phyloP scores from a whole-genome alignment of 2,113 vertebrate genomes.

The Ovis aries region DNA sequence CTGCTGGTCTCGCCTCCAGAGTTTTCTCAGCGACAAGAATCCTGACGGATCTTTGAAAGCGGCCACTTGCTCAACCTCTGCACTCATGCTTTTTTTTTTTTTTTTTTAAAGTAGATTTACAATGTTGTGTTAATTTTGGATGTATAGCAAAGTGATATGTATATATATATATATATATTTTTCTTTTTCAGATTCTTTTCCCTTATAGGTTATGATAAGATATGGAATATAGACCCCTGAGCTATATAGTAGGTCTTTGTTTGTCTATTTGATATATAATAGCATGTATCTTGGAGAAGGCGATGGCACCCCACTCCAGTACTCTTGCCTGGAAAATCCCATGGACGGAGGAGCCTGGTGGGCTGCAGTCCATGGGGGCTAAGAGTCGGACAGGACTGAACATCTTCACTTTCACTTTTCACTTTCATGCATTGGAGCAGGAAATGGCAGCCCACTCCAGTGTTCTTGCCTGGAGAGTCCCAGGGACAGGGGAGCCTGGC shows the following conservation, averaged over 20 bases:
- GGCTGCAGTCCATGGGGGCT: too few relatives aligned
- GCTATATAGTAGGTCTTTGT: not conserved
- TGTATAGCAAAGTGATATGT: not conserved
- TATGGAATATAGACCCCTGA: not conserved
- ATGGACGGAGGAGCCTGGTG: too few relatives aligned
- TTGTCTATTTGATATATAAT: not conserved
- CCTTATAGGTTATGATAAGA: not conserved
- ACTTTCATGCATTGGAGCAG: too few relatives aligned
- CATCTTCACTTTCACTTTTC: too few relatives aligned
- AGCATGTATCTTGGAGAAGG: not conserved
- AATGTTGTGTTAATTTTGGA: not conserved
- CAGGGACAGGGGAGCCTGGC: too few relatives aligned
- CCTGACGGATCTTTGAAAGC: not conserved
- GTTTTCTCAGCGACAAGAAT: not conserved
- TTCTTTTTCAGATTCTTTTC: not conserved
- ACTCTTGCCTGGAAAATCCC: too few relatives aligned
- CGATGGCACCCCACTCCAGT: too few relatives aligned
- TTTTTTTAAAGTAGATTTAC: not conserved
- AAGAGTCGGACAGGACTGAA: rapidly evolving
- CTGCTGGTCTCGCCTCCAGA: not conserved
- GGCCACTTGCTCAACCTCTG: not conserved
- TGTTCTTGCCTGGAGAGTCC: too few relatives aligned
- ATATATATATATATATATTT: not conserved
- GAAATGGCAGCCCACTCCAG: too few relatives aligned
- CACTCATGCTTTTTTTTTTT: not conserved